Conservation (phyloP, 2,113 vertebrate species). For the Balaeniceps rex region DNA sequence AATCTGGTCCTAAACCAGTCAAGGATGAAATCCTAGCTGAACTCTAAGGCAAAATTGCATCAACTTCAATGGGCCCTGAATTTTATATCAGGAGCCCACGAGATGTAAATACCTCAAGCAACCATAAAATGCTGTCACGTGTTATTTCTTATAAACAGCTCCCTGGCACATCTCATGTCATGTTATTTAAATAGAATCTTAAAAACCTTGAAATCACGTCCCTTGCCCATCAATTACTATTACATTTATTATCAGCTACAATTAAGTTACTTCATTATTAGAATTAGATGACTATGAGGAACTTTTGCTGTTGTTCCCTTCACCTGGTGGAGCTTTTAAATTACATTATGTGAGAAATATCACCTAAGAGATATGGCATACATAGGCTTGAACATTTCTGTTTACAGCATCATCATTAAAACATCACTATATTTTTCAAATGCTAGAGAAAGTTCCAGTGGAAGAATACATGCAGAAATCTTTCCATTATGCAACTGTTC, state of each 20-base stretch:
- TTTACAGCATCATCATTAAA: conserved; percentile 47
- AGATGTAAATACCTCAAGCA: background rate
- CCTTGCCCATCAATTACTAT: background rate
- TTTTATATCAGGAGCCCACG: background rate
- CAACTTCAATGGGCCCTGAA: background rate
- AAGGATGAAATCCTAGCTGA: background rate
- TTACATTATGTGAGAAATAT: conserved; percentile 3
- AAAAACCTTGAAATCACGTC: background rate
- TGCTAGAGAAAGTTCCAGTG: background rate
- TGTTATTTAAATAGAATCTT: background rate
- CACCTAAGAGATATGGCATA: background rate
- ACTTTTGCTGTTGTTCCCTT: background rate
- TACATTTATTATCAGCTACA: background rate
- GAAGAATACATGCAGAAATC: background rate
- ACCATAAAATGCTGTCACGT: background rate
- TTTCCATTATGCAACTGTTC: background rate
- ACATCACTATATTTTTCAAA: conserved; percentile 19
- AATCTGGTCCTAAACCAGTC: background rate
- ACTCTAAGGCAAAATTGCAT: background rate
- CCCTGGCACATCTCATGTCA: background rate
- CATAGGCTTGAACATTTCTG: background rate
- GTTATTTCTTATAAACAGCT: conserved; percentile 5
- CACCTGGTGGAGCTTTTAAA: background rate
- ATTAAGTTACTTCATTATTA: background rate
- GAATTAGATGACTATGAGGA: background rate